Percentiles rank a stretch among this genome's conserved stretches.
Evolutionary conservation across 2,888 invertebrate species (phyloP).

Genomic region (Amaurobius ferox): DNA sequence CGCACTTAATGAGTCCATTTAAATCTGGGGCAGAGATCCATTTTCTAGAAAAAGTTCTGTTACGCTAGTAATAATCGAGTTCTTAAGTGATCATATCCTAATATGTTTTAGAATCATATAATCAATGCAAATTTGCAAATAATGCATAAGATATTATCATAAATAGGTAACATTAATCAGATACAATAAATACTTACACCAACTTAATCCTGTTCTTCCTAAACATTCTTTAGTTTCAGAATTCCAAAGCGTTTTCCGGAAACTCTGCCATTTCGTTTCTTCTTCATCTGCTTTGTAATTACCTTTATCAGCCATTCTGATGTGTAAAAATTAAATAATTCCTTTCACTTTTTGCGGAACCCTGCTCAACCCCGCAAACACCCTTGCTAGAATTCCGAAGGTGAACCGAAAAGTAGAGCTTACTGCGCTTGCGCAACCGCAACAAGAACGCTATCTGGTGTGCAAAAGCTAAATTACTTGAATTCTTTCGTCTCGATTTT

Average conservation of each 20-base stretch:
- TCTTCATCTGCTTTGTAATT: slow-evolving; percentile 49
- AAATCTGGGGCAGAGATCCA: neutral
- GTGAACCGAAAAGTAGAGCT: slow-evolving; percentile 50
- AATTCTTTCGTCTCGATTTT: no score
- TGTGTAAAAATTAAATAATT: slow-evolving; percentile 35
- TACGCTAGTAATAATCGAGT: no score
- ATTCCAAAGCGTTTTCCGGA: slow-evolving; percentile 92
- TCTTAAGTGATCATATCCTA: no score
- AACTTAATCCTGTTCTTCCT: slow-evolving; percentile 93
- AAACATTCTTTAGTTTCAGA: slow-evolving; percentile 93
- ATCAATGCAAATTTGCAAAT: no score
- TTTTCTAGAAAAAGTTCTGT: neutral
- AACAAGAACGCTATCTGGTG: slow-evolving; percentile 37
- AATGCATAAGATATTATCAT: no score
- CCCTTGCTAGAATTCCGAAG: slow-evolving; percentile 58
- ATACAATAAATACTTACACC: slow-evolving; percentile 86
- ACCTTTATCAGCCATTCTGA: slow-evolving; percentile 64
- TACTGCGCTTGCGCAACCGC: slow-evolving; percentile 50
- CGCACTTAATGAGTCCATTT: neutral
- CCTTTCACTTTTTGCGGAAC: slow-evolving; percentile 23
- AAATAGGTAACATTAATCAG: no score
- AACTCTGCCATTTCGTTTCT: slow-evolving; percentile 80
- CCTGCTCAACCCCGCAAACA: slow-evolving; percentile 28
- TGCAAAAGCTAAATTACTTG: neutral
- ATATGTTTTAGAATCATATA: no score